Evolutionary conservation across 2,888 invertebrate species (phyloP), one percentile per base, ranked within the genome.

Genomic region (Saturnia japonica): DNA sequence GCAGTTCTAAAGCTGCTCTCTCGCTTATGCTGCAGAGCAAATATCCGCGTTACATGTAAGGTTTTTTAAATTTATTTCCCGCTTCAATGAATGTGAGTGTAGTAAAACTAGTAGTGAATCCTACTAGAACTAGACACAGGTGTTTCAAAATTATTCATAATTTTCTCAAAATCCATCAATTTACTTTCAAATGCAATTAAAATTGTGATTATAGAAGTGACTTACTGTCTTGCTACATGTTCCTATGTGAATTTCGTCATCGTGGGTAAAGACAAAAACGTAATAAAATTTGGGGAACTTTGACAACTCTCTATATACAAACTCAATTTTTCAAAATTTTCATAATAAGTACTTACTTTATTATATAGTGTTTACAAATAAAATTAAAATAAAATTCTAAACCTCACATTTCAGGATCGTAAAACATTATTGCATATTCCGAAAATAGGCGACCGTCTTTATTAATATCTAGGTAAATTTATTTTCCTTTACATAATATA

Each of bases 1-100:
- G 93, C 1, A 87, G 88, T 69, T 91, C 93, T 0, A 93, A 93
- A 75, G 84, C 91, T 8, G 92, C 91, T 0, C 79, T 93, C 11
- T 91, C 93, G 0, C 82, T 87, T 11, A 85, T 92, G 82, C 84
- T 93, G 82, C 89, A 89, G 72, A 88, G 85, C 42, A 92, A 90
- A 76, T 88, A 89, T 74, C 85, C 87, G 0, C 87, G 85, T 73
- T 85, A 84, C 19, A 78, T 81, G 92, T 92, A 84, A 89, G 89
- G 73, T 22, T 43, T 43, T 66, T 66, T 64, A 25, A 6, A 12
- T 22, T n/a, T 57, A 57, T 25, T 57, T 14, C 14, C 1, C 12
- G 14, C 12, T 12, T 12, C 14, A 47, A 47, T 14, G 0, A 19
- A n/a, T n/a, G n/a, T 6, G 6, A 2, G 6, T 34, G 2, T 34